Percentiles rank a stretch among this genome's conserved stretches.
These are phyloP conservation scores for Eurytoma californica DNA, from an alignment of 2,888 invertebrate species.

Conservation along the genomic window DNA sequence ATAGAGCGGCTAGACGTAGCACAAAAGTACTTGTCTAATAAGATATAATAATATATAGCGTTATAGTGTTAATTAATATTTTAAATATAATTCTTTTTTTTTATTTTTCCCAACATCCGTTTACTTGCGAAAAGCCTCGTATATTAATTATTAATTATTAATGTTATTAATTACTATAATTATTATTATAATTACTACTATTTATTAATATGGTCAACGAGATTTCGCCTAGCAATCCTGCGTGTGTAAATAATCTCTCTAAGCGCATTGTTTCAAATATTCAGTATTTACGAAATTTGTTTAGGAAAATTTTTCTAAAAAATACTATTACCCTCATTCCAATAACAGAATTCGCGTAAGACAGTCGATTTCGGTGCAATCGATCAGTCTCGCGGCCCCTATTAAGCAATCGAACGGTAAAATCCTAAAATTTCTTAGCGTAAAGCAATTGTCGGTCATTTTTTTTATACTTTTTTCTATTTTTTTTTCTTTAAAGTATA, in stretches of 20 bases:
- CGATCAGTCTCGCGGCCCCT: constrained; percentile 5
- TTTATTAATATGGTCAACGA: constrained; percentile 58
- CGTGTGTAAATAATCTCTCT: constrained; percentile 64
- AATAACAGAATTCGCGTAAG: constrained; percentile 48
- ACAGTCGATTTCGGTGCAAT: constrained; percentile 8
- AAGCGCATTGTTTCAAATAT: constrained; percentile 57
- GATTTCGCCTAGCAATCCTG: constrained; percentile 59
- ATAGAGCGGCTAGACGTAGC: constrained; percentile 44
- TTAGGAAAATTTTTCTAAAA: constrained; percentile 65
- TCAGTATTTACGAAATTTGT: constrained; percentile 60
- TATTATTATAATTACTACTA: constrained; percentile 48
- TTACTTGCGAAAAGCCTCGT: constrained; percentile 51
- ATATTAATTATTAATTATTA: constrained; percentile 35
- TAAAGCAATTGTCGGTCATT: constrained; percentile 48
- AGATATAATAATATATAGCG: constrained; percentile 43
- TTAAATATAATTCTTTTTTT: constrained; percentile 35
- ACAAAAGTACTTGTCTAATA: constrained; percentile 56
- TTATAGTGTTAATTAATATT: constrained; percentile 9
- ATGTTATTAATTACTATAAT: constrained; percentile 36
- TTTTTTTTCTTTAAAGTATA: constrained; percentile 16
- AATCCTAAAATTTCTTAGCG: constrained; percentile 51
- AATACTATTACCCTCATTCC: constrained; percentile 64
- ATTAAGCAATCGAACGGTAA: constrained; percentile 52
- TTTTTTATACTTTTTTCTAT: constrained; percentile 20
- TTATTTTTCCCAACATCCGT: constrained; percentile 46